These are phyloP conservation scores for Camptogramma bilineatum DNA, from an alignment of 2,888 invertebrate species.

Conservation along the genomic window DNA sequence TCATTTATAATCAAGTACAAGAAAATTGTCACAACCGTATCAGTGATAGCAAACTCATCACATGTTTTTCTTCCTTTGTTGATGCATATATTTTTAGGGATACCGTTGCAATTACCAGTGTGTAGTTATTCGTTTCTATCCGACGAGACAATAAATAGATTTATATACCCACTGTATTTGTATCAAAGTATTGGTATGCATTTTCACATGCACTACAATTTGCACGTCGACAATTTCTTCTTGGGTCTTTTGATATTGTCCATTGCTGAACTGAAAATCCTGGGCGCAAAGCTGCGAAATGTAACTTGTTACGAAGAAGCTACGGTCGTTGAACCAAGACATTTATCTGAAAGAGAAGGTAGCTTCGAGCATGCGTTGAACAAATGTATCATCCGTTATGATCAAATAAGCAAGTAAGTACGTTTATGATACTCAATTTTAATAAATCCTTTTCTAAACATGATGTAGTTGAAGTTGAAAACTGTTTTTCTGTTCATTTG, in stretches of 20 bases:
- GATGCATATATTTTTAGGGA: conserved; percentile 50
- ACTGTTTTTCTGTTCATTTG: background rate
- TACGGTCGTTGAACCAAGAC: conserved; percentile 13
- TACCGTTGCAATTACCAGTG: conserved; percentile 53
- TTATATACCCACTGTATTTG: conserved; percentile 59
- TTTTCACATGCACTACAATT: conserved; percentile 58
- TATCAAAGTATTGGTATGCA: conserved; percentile 65
- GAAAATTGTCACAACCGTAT: conserved; percentile 54
- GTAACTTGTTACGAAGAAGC: conserved; percentile 45
- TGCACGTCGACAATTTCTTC: conserved; percentile 65
- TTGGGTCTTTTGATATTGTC: conserved; percentile 61
- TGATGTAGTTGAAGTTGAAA: background rate
- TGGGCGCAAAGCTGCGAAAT: conserved; percentile 58
- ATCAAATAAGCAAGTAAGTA: conserved; percentile 60
- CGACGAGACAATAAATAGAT: conserved; percentile 48
- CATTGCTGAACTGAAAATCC: conserved; percentile 66
- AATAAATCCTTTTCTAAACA: no score
- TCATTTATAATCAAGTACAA: conserved; percentile 56
- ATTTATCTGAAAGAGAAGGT: conserved; percentile 30
- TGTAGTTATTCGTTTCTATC: conserved; percentile 63
- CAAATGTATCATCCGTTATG: conserved; percentile 58
- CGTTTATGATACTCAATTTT: background rate
- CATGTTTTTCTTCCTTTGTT: conserved; percentile 55
- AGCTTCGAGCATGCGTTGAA: conserved; percentile 51
- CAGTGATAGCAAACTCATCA: conserved; percentile 48